These are phyloP conservation scores for Colius striatus DNA, from an alignment of 2,113 vertebrate genomes.

Conservation along the genomic window DNA sequence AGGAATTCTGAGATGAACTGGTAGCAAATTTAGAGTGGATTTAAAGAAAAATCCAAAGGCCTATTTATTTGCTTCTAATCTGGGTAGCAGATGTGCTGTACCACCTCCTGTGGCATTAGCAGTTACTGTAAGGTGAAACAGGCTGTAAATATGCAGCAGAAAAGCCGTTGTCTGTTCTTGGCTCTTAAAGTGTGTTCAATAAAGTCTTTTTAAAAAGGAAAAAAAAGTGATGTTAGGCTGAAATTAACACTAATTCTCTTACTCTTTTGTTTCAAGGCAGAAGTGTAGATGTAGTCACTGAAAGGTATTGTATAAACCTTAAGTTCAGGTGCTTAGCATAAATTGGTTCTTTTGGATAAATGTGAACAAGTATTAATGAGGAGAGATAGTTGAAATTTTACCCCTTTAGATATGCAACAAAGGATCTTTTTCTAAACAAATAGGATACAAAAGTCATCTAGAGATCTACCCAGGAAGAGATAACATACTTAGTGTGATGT, in stretches of 20 bases:
- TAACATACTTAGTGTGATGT: not conserved
- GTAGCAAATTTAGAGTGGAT: not conserved
- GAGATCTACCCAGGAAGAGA: not conserved
- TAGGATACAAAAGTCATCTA: not conserved
- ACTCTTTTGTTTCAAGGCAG: not conserved
- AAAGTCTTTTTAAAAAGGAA: not conserved
- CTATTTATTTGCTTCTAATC: not conserved
- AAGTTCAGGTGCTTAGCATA: not conserved
- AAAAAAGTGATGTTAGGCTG: not conserved
- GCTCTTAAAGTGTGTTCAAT: not conserved
- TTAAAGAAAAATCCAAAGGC: not conserved
- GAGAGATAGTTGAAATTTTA: not conserved
- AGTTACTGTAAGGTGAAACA: not conserved
- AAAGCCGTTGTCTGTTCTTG: not conserved
- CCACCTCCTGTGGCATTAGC: not conserved
- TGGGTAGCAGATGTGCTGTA: not conserved
- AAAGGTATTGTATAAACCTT: not conserved
- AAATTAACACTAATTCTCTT: not conserved
- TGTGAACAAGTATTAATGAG: not conserved
- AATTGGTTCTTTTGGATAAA: not conserved
- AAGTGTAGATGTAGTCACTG: not conserved
- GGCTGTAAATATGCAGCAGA: not conserved
- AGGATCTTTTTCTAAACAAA: not conserved
- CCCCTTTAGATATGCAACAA: not conserved
- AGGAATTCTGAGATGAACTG: not conserved